Conservation (phyloP, 92 coral and sea anemone species). For the Zoanthus solanderi region DNA sequence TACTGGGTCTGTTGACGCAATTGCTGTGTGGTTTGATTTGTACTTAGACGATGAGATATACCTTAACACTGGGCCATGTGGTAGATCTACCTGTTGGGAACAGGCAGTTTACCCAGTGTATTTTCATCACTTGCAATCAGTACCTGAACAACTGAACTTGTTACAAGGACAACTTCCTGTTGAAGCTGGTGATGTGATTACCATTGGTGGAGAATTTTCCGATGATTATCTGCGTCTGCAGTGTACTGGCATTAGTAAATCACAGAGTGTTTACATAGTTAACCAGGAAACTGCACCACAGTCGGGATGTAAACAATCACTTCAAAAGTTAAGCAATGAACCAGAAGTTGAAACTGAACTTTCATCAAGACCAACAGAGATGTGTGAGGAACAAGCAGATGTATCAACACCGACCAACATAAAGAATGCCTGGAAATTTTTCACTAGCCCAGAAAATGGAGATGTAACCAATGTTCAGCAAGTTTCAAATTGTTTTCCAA, state of each 20-base stretch:
- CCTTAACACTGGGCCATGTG: slow-evolving; percentile 87
- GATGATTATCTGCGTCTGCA: slow-evolving; percentile 69
- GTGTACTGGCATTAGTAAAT: slow-evolving; percentile 43
- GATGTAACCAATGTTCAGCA: neutral
- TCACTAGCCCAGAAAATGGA: neutral
- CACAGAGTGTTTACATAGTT: neutral
- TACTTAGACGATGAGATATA: slow-evolving; percentile 75
- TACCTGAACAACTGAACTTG: neutral
- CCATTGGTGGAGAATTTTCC: slow-evolving; percentile 52
- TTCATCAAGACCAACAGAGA: neutral
- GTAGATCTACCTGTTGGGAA: slow-evolving; percentile 95
- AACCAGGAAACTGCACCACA: neutral
- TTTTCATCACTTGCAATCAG: slow-evolving; percentile 33
- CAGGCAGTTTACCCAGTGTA: slow-evolving; percentile 94
- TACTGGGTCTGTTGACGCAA: slow-evolving; percentile 84
- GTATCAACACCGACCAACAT: neutral
- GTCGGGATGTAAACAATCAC: neutral
- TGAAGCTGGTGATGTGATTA: slow-evolving; percentile 62
- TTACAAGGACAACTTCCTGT: slow-evolving; percentile 40
- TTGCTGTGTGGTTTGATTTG: slow-evolving; percentile 94
- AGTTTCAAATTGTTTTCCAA: neutral
- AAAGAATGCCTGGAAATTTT: neutral
- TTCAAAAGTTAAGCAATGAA: neutral
- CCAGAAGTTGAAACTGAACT: neutral
- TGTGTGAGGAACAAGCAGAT: neutral